Evolutionary conservation across 2,888 invertebrate species (phyloP).

Genomic region (Petrolisthes cinctipes): DNA sequence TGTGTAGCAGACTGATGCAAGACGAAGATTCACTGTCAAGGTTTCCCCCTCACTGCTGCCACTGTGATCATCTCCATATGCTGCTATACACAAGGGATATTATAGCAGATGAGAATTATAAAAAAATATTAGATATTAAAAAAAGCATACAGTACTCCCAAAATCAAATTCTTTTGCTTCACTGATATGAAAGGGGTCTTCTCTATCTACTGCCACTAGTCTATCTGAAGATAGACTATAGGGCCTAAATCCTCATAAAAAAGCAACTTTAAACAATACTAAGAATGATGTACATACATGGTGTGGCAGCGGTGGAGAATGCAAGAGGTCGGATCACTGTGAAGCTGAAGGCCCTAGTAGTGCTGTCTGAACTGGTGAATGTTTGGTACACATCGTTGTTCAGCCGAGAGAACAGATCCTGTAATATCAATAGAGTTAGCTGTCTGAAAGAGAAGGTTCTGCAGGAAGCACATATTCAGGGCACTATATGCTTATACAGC

Average conservation of each 20-base stretch:
- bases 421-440: conserved; percentile 58
- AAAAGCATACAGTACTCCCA: no score
- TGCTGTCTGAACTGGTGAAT: conserved; percentile 68
- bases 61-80: conserved; percentile 5
- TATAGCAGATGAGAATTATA: neutral
- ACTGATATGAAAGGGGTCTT: no score
- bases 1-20: conserved; percentile 94
- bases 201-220: no score
- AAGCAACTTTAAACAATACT: neutral
- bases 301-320: conserved; percentile 32
- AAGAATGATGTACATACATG: neutral
- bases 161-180: no score
- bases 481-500: no score
- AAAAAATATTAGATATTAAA: neutral
- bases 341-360: conserved; percentile 74
- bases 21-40: conserved; percentile 73
- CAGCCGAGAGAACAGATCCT: conserved; percentile 68
- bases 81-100: neutral
- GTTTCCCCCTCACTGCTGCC: conserved; percentile 31
- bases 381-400: conserved; percentile 70
- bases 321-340: conserved; percentile 66
- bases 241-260: no score
- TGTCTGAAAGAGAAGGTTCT: no score
- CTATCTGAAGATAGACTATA: no score
- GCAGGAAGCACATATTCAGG: no score